Evolutionary conservation across 2,888 invertebrate species (phyloP).

Genomic region (Baronia brevicornis): DNA sequence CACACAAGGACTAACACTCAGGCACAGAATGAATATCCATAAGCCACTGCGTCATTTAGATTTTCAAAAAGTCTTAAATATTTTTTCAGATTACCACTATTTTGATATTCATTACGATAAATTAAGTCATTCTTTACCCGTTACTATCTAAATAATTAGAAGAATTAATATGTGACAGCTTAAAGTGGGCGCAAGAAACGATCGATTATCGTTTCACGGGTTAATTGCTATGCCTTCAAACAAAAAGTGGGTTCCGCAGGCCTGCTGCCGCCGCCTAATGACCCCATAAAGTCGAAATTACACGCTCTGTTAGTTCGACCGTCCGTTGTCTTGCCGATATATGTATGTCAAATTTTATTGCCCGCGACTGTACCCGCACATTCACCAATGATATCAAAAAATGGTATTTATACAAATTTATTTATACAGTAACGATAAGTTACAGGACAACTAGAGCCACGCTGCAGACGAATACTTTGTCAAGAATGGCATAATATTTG

Average conservation of each 20-base stretch:
- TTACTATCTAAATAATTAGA: too few relatives aligned
- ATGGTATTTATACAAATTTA: too few relatives aligned
- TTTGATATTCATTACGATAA: too few relatives aligned
- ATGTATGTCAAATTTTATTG: constrained; percentile 30
- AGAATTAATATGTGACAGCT: constrained; percentile 28
- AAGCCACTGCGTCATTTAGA: too few relatives aligned
- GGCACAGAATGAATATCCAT: too few relatives aligned
- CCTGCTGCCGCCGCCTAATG: constrained; percentile 57
- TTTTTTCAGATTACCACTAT: too few relatives aligned
- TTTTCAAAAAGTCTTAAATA: too few relatives aligned
- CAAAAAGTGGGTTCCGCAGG: constrained; percentile 45
- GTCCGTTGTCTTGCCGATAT: constrained; percentile 36
- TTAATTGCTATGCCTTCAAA: constrained; percentile 58
- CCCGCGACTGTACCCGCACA: too few relatives aligned
- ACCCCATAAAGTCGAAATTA: constrained; percentile 63
- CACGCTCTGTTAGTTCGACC: constrained; percentile 52
- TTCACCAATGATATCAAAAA: too few relatives aligned
- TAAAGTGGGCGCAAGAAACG: constrained; percentile 43
- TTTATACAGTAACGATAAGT: background rate
- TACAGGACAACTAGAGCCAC: background rate
- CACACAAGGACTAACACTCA: too few relatives aligned
- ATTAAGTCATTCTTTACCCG: too few relatives aligned
- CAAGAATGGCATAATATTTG: background rate
- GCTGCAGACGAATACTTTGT: background rate
- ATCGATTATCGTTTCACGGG: constrained; percentile 64